Percentiles rank a stretch among this genome's conserved stretches.
phyloP scores from a whole-genome alignment of 2,113 vertebrate genomes.

The Heterotilapia buettikoferi region DNA sequence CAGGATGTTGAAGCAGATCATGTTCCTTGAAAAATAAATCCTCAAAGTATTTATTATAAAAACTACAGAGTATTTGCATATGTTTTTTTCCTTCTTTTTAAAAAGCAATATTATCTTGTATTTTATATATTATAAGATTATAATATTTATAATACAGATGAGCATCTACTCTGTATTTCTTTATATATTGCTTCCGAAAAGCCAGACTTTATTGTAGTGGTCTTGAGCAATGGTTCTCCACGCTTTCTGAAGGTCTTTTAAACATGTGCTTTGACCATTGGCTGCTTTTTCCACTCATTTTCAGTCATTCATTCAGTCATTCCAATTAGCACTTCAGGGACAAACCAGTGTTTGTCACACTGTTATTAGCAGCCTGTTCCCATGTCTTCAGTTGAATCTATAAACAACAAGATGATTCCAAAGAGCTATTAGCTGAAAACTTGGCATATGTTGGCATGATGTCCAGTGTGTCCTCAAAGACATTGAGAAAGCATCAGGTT shows the following conservation, averaged over 20 bases:
- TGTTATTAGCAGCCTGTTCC: not conserved
- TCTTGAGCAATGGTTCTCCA: not conserved
- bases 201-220: not conserved
- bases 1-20: not conserved
- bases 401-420: not conserved
- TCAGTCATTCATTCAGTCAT: not conserved
- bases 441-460: not conserved
- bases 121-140: not conserved
- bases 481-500: not conserved
- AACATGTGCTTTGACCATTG: not conserved
- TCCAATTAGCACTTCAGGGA: not conserved
- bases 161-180: not conserved
- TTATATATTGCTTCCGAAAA: fast-evolving
- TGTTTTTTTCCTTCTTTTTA: not conserved
- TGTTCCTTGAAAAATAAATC: not conserved
- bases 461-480: not conserved
- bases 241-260: not conserved
- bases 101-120: not conserved
- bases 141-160: not conserved
- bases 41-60: not conserved
- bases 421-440: not conserved
- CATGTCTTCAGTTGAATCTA: not conserved
- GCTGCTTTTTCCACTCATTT: not conserved
- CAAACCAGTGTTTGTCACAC: not conserved
- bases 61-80: not conserved